A percentile compares a stretch with the other conserved stretches of the same genome.
Evolutionary conservation across 1,140 invertebrate species (phyloP).

Genomic region (Panonychus citri): DNA sequence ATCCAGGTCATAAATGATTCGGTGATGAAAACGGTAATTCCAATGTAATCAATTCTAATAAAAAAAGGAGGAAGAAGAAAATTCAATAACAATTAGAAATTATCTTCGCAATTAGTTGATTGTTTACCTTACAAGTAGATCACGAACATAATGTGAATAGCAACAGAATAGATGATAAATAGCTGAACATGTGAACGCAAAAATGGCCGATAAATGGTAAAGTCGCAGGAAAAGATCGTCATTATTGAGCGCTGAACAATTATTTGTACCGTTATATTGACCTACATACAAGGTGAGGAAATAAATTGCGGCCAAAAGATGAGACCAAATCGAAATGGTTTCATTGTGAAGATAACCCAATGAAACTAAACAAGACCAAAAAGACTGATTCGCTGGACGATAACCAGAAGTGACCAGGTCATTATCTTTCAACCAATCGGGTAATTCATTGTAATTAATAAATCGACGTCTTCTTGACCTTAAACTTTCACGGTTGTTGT

Average conservation of each 20-base stretch:
- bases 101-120: not conserved
- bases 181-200: not conserved
- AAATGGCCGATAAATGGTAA: not conserved
- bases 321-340: not conserved
- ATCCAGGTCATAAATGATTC: not conserved
- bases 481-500: no score
- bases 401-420: not conserved
- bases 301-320: not conserved
- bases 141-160: not conserved
- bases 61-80: not conserved
- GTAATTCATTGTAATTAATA: not conserved
- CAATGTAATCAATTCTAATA: not conserved
- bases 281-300: not conserved
- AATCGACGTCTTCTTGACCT: not conserved
- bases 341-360: not conserved
- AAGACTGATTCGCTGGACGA: not conserved
- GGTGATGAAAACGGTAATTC: not conserved
- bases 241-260: not conserved
- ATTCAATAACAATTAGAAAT: not conserved
- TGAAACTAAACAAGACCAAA: not conserved
- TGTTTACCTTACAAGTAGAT: not conserved
- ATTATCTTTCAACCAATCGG: not conserved
- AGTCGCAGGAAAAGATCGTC: not conserved
- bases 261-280: no score
- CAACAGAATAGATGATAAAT: not conserved